phyloP scores from a whole-genome alignment of 2,888 invertebrate species.

The Diplolepis rosae region DNA sequence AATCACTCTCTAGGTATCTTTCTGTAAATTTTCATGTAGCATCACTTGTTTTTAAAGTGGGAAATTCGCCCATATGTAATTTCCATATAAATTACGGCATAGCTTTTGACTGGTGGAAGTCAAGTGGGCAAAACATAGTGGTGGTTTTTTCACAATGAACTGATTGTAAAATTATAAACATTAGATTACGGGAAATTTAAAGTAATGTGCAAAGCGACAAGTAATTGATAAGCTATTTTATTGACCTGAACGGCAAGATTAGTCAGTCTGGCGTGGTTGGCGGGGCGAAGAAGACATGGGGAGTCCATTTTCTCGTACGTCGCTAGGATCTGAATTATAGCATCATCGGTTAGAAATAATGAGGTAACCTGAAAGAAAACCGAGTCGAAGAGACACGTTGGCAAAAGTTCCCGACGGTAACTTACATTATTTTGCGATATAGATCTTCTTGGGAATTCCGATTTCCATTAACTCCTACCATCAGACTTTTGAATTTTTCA shows the following conservation, averaged over 20 bases:
- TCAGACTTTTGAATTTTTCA: not conserved
- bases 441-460: constrained; percentile 23
- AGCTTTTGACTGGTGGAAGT: no score
- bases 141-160: no score
- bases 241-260: constrained; percentile 58
- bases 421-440: constrained; percentile 33
- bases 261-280: constrained; percentile 34
- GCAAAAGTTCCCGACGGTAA: constrained; percentile 56
- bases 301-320: constrained; percentile 69
- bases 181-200: not conserved
- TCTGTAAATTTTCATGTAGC: no score
- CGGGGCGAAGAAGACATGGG: constrained; percentile 33
- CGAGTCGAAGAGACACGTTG: constrained; percentile 59
- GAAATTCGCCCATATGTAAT: no score
- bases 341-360: constrained; percentile 70
- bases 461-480: constrained; percentile 13
- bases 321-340: constrained; percentile 66
- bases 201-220: constrained; percentile 14
- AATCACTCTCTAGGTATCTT: no score
- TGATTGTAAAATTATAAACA: not conserved
- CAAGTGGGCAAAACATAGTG: no score
- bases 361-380: constrained; percentile 61
- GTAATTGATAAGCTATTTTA: constrained; percentile 64
- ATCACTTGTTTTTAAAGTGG: no score
- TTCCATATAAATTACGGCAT: no score